phyloP scores from a whole-genome alignment of 2,888 invertebrate genomes.

The Junonia oenone region DNA sequence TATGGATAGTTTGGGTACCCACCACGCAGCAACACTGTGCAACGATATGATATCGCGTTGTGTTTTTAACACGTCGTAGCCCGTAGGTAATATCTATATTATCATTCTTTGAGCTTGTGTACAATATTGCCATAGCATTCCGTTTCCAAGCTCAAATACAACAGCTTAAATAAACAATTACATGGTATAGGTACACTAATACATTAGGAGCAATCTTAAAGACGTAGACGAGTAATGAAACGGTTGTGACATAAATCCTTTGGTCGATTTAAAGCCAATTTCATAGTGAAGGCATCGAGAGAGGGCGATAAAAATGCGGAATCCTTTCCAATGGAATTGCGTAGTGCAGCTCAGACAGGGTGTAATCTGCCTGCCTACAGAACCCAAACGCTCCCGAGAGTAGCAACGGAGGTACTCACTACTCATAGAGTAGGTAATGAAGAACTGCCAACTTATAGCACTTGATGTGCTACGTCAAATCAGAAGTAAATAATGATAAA shows the following conservation, averaged over 20 bases:
- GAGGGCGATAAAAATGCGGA: constrained; percentile 69
- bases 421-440: constrained; percentile 44
- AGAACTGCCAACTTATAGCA: constrained; percentile 6
- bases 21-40: no score
- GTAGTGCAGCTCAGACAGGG: constrained; percentile 75
- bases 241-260: constrained; percentile 35
- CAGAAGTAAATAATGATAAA: no score
- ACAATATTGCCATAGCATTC: no score
- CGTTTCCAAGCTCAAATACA: no score
- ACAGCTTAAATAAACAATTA: no score
- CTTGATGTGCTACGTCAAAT: no score
- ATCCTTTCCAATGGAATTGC: constrained; percentile 73
- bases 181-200: no score
- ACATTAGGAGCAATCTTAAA: background rate
- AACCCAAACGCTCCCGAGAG: constrained; percentile 70
- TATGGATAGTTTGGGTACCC: no score
- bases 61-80: no score
- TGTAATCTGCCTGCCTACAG: constrained; percentile 74
- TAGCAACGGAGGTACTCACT: constrained; percentile 51
- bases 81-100: no score
- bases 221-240: constrained; percentile 21
- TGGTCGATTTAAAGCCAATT: constrained; percentile 48
- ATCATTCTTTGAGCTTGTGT: no score
- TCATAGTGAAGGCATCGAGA: constrained; percentile 51
- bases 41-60: no score